Percentiles rank a stretch among this genome's conserved stretches.
These are phyloP conservation scores for Smutsia gigantea DNA, from an alignment of 2,797 vertebrate genomes.

Conservation along the genomic window DNA sequence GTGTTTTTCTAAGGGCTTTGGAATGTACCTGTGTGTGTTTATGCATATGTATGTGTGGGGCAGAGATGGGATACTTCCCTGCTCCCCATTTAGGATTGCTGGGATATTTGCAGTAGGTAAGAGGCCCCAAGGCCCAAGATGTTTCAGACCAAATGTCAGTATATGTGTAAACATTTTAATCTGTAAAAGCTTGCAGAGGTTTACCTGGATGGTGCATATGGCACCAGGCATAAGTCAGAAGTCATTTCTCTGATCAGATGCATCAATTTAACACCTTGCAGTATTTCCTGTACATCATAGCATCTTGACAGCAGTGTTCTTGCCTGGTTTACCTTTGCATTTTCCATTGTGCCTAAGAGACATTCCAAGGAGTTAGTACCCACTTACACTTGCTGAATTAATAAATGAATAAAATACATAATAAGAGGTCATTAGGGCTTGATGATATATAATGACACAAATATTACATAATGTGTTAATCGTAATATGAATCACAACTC, in stretches of 20 bases:
- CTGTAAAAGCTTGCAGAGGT: not conserved
- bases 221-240: not conserved
- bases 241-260: not conserved
- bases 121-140: not conserved
- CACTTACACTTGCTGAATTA: not conserved
- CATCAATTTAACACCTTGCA: not conserved
- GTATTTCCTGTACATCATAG: accelerated
- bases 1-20: not conserved
- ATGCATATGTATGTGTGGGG: not conserved
- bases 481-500: not conserved
- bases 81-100: not conserved
- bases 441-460: not conserved
- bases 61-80: accelerated
- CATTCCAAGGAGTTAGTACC: not conserved
- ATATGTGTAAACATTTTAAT: not conserved
- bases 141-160: not conserved
- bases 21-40: not conserved
- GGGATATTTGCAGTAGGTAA: not conserved
- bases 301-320: not conserved
- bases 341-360: not conserved
- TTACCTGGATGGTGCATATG: not conserved
- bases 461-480: not conserved
- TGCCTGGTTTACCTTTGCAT: not conserved
- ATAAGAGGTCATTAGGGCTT: not conserved
- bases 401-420: not conserved